A percentile compares a stretch with the other conserved stretches of the same genome.
phyloP scores from a whole-genome alignment of 2,113 vertebrate genomes.

The Tichodroma muraria region DNA sequence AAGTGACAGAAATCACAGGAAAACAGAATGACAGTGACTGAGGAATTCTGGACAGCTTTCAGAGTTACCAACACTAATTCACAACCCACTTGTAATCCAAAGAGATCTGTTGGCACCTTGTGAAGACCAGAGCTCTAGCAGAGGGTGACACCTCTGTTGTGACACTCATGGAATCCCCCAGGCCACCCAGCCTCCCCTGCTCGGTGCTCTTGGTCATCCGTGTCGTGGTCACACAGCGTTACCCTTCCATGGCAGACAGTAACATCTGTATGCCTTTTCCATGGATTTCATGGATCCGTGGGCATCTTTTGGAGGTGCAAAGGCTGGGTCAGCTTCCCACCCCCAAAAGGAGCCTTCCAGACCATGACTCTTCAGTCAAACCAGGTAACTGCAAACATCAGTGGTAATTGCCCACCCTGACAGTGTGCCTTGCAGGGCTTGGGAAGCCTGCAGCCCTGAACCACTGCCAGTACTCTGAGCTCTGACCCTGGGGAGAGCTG shows the following conservation, averaged over 20 bases:
- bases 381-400: neutral
- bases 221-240: neutral
- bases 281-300: neutral
- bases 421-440: no score
- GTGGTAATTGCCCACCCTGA: no score
- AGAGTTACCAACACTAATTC: neutral
- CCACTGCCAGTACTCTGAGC: neutral
- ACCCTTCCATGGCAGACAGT: neutral
- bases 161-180: neutral
- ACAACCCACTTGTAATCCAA: neutral
- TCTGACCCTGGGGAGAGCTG: neutral
- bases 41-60: neutral
- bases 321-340: neutral
- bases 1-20: neutral
- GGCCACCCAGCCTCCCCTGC: neutral
- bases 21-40: neutral
- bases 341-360: neutral
- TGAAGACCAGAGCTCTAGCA: neutral
- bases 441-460: no score
- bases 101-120: neutral
- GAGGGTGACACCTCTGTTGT: neutral
- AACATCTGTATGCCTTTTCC: neutral
- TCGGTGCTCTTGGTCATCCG: neutral
- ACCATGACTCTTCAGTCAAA: accelerated
- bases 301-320: neutral